phyloP scores from a whole-genome alignment of 2,888 invertebrate species.

The Zygothrica quintamaculata region DNA sequence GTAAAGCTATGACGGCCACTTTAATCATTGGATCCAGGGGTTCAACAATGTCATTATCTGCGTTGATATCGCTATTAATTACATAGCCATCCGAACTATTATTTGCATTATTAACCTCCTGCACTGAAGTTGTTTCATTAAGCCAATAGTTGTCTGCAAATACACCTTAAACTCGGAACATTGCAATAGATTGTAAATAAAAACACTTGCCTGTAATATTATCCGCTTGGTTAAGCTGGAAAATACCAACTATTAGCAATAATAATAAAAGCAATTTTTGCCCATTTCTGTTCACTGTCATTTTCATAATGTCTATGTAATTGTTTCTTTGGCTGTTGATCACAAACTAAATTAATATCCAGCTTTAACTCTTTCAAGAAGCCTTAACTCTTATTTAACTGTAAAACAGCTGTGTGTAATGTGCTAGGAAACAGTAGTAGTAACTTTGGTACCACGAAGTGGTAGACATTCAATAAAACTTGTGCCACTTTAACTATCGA shows the following conservation, averaged over 20 bases:
- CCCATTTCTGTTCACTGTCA: neutral
- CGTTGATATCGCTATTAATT: conserved; percentile 12
- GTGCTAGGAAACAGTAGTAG: conserved; percentile 4
- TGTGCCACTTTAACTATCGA: conserved; percentile 9
- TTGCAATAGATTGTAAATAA: neutral
- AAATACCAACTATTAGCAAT: conserved; percentile 8
- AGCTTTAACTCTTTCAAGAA: conserved; percentile 16
- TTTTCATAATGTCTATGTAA: conserved; percentile 8
- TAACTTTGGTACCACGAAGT: neutral
- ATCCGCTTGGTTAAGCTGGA: neutral
- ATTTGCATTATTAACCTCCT: conserved; percentile 25
- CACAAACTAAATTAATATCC: conserved; percentile 22
- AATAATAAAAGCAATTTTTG: conserved; percentile 12
- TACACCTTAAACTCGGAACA: neutral
- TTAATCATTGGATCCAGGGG: conserved; percentile 22
- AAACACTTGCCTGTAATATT: conserved; percentile 36
- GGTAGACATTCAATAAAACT: neutral
- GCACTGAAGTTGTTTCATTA: conserved; percentile 46
- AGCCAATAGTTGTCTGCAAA: conserved; percentile 36
- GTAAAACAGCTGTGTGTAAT: conserved; percentile 48
- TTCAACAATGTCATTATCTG: neutral
- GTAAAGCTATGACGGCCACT: conserved; percentile 35
- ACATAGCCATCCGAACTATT: conserved; percentile 12
- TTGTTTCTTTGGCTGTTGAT: conserved; percentile 9
- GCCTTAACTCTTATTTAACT: conserved; percentile 7